phyloP scores from a whole-genome alignment of 2,797 vertebrate genomes.

The Myripristis jacobus region DNA sequence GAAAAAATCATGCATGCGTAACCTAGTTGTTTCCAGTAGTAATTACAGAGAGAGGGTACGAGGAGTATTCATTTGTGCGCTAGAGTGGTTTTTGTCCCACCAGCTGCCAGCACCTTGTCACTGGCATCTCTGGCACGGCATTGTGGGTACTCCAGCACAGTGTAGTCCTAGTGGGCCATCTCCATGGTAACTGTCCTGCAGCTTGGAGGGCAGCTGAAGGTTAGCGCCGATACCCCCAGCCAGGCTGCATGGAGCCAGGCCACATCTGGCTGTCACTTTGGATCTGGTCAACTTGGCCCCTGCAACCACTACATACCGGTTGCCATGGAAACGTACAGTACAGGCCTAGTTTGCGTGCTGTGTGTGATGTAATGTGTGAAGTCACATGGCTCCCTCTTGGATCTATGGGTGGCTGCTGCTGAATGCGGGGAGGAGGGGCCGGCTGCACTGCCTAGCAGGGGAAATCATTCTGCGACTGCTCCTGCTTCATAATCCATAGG shows the following conservation, averaged over 20 bases:
- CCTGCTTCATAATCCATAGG: slow-evolving; percentile 15
- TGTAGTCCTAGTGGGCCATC: not conserved
- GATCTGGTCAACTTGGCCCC: slow-evolving; percentile 62
- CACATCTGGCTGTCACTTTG: slow-evolving; percentile 70
- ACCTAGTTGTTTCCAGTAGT: not conserved
- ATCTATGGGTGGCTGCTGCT: slow-evolving; percentile 28
- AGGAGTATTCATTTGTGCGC: not conserved
- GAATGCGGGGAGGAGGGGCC: slow-evolving; percentile 30
- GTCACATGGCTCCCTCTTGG: slow-evolving; percentile 58
- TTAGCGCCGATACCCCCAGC: slow-evolving; percentile 24
- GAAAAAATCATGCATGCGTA: not conserved
- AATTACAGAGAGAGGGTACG: not conserved
- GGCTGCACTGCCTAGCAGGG: slow-evolving; percentile 12
- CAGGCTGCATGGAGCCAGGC: slow-evolving; percentile 25
- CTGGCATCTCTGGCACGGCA: slow-evolving; percentile 14
- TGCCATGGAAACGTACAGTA: slow-evolving; percentile 69
- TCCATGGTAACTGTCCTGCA: slow-evolving; percentile 12
- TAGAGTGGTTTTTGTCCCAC: not conserved
- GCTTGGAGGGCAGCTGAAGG: slow-evolving; percentile 46
- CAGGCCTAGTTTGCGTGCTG: slow-evolving; percentile 50
- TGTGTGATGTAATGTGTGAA: slow-evolving; percentile 70
- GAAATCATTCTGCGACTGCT: slow-evolving; percentile 16
- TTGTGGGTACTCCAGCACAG: slow-evolving; percentile 24
- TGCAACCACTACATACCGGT: slow-evolving; percentile 52
- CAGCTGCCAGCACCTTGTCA: not conserved